Base-by-base conservation (phyloP, 2,797 vertebrate species). In the Vipera latastei region DNA sequence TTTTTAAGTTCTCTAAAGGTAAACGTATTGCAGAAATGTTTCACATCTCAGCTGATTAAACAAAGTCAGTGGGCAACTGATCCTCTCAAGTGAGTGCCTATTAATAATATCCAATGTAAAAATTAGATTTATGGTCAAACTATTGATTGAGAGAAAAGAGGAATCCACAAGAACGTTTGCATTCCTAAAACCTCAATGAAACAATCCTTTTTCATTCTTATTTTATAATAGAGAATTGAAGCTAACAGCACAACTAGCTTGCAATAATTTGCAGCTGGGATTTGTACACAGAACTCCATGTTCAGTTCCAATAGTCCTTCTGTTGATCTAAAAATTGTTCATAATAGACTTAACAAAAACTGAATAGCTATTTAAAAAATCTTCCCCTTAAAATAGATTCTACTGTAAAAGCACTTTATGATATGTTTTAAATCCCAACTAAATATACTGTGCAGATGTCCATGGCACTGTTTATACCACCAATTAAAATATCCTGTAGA, bases 301-400 rank as follows among this genome's bases (percentile, higher is more conserved):
- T 89, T n/a, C 26, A 59, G 48, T 89, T 51, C 56, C 60, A 90
- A 86, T 69, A 87, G 25, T 48, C 48, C 51, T 65, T 60, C 51
- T 89, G 48, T 32, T 90, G 89, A 90, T 92, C 86, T 69, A 92
- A 18, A 90, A 73, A 90, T 69, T 90, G 53, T 48, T 63, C 60
- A 90, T 44, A 92, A 86, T 38, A 57, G 56, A 85, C 44, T 65
- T 69, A 94, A 89, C 28, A 88, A 11, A 86, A 32, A 83, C 56
- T 2, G 1, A 92, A 85, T 51, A 61, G 8, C 48, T 93, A 28
- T 88, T 89, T 92, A 86, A 44, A 88, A 88, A 3, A 59, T 91
- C 14, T 28, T 55, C 55, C 88, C 53, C 1, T 65, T 86, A 57
- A 48, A 13, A 57, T 93, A 86, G 51, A 83, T 93, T 93, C 22